phyloP scores from a whole-genome alignment of 2,888 invertebrate species.

The Axea sp. region DNA sequence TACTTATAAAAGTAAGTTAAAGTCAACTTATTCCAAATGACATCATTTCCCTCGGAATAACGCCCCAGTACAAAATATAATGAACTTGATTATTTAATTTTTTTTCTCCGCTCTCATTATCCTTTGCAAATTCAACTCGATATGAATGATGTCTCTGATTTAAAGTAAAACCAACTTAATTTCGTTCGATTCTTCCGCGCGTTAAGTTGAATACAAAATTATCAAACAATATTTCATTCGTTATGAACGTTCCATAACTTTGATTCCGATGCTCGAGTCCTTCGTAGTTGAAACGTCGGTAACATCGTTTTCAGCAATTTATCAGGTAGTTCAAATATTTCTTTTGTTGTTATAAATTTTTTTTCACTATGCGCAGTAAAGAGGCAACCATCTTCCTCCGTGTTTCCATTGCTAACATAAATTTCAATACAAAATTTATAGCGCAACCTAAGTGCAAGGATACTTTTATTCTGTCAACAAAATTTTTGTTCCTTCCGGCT shows the following conservation, averaged over 20 bases:
- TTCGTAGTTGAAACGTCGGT: background rate
- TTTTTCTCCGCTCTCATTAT: conserved; percentile 16
- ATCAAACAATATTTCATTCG: conserved; percentile 21
- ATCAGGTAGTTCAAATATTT: background rate
- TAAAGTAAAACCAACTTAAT: conserved; percentile 35
- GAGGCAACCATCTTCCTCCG: background rate
- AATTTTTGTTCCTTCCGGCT: conserved; percentile 22
- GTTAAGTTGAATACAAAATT: conserved; percentile 18
- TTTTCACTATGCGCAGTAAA: background rate
- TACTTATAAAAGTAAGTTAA: conserved; percentile 34
- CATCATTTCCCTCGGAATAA: conserved; percentile 20
- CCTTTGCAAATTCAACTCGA: conserved; percentile 15
- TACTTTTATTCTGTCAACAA: conserved; percentile 40
- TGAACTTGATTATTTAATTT: conserved; percentile 50
- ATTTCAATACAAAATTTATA: conserved; percentile 36
- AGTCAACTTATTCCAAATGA: conserved; percentile 39
- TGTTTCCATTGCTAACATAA: conserved; percentile 15
- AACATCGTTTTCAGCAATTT: conserved; percentile 4
- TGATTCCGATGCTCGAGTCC: conserved; percentile 2
- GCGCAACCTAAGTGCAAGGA: conserved; percentile 6
- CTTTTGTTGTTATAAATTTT: background rate
- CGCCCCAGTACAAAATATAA: conserved; percentile 23
- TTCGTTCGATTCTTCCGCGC: conserved; percentile 19
- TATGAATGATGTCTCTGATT: conserved; percentile 38
- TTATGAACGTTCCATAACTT: conserved; percentile 6